Evolutionary conservation across 2,797 vertebrate genomes (phyloP), one percentile per base, ranked within the genome.

Genomic region (Acanthurus lineatus): DNA sequence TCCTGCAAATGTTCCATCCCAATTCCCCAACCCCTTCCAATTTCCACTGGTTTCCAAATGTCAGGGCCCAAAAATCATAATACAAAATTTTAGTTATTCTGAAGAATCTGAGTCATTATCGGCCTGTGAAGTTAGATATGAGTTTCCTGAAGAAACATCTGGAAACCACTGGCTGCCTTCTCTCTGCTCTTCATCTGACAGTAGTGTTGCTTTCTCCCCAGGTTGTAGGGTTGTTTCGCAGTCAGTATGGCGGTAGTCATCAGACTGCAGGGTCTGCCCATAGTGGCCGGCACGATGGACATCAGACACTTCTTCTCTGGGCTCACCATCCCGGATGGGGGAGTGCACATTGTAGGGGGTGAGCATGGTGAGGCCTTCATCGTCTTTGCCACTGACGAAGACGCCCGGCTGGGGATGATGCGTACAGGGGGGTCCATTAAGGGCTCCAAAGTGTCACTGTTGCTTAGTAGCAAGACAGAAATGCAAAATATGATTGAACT

Each of bases 281-380:
- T 99, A 96, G 97, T 99, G 96, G 98, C 98, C 88, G 98, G 98
- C 95, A 99, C 98, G 96, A 99, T 99, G 98, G 98, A 99, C 97
- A 99, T 99, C 96, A 97, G 98, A 90, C 98, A 99, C 97, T 99
- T 99, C 98, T 99, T 99, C 98, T 99, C 98, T 95, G 98, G 98
- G 96, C 97, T 99, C 94, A 99, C 97, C 95, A 99, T 99, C 95
- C 98, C 98, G 79, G 98, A 99, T 96, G 98, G 98, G 95, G 98
- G 98, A 92, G 97, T 99, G 92, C 98, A 99, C 97, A 99, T 99
- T 96, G 98, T 99, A 93, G 98, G 98, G 95, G 98, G 98, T 94
- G 98, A 99, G 93, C 97, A 98, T 94, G 98, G 98, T 92, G 98
- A 99, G 96, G 98, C 98, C 94, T 99, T 99, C 96, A 99, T 99